phyloP scores from a whole-genome alignment of 2,113 vertebrate species.

The Psittacus erithacus region DNA sequence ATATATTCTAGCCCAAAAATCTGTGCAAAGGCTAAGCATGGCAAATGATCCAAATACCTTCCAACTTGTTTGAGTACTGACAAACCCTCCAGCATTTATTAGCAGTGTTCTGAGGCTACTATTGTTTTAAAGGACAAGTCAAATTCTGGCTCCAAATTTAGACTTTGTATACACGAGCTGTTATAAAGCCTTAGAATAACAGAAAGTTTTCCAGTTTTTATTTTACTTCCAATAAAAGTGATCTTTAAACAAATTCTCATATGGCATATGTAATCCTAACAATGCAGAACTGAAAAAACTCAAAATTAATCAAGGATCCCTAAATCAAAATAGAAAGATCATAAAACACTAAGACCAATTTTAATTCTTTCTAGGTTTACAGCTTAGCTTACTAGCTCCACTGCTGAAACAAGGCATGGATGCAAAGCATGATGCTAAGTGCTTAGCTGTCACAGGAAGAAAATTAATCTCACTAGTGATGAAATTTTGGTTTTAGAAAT shows the following conservation, averaged over 20 bases:
- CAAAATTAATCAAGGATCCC: background rate
- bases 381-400: background rate
- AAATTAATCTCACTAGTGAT: background rate
- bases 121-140: background rate
- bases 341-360: background rate
- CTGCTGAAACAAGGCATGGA: background rate
- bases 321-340: background rate
- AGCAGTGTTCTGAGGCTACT: background rate
- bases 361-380: background rate
- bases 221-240: background rate
- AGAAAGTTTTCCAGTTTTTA: background rate
- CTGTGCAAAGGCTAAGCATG: background rate
- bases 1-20: background rate
- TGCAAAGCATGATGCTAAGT: background rate
- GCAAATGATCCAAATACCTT: background rate
- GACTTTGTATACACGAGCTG: background rate
- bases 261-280: background rate
- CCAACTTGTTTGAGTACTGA: background rate
- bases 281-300: background rate
- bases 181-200: background rate
- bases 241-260: background rate
- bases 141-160: background rate
- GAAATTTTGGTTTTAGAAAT: background rate
- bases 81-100: background rate
- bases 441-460: background rate